Evolutionary conservation across 2,113 vertebrate genomes (phyloP), one percentile per base, ranked within the genome.

Genomic region (Erpornis zantholeuca): DNA sequence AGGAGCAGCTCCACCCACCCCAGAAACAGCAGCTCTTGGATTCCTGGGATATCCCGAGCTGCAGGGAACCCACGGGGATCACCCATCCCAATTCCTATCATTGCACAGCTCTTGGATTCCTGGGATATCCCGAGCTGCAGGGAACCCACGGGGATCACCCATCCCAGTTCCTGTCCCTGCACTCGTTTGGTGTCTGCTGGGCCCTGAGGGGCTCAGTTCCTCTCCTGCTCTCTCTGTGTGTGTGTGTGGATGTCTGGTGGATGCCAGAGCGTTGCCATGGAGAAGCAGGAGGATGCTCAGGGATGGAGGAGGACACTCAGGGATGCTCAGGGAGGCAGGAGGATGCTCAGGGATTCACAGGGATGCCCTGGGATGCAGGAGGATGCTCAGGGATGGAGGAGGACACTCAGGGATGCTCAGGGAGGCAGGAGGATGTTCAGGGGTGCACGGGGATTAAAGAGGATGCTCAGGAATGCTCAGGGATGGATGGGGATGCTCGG

Each of bases 1-100:
- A 0, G 49, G 36, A 31, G 10, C 40, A 3, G 20, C 20, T 33
- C 40, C 40, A 0, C 7, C 52, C 8, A 0, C 33, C 3, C 59
- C 4, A 2, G 9, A 7, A 44, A 15, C 59, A 21, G 0, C 50
- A 28, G 45, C 52, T 7, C 50, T 5, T 10, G 78, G 52, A 2
- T 7, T 20, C 7, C 2, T 4, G 77, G 77, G 2, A 20, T 3
- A 18, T 4, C 60, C 76, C 3, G 49, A 29, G 50, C 36, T 23
- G 31, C 38, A 5, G 33, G 49, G 35, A 23, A 2, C 28, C 56
- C 56, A 0, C 72, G 2, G 60, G 61, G 50, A 80, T 10, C 61
- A 1, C 6, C n/a, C n/a, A n/a, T n/a, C n/a, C n/a, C n/a, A n/a
- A n/a, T n/a, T n/a, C n/a, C n/a, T n/a, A n/a, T n/a, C n/a, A n/a